Conservation (phyloP, 2,113 vertebrate genomes). For the Apteryx mantelli region DNA sequence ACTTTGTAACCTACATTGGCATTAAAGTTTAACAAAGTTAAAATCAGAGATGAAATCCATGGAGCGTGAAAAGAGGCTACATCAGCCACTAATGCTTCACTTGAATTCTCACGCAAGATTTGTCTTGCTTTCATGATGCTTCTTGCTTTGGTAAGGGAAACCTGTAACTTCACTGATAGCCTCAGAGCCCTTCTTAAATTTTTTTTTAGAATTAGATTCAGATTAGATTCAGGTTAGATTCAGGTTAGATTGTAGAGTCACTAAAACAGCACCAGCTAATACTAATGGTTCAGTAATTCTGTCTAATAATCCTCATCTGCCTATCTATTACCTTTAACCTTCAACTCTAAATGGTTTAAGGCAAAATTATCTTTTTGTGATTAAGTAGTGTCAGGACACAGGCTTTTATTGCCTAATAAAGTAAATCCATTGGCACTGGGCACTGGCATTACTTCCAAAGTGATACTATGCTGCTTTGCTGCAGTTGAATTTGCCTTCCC, state of each 20-base stretch:
- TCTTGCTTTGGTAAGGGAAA: constrained; percentile 2
- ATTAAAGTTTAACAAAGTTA: constrained; percentile 38
- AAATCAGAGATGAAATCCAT: neutral
- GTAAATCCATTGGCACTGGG: neutral
- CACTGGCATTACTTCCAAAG: neutral
- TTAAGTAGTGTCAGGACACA: neutral
- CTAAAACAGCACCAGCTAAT: neutral
- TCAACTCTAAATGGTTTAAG: neutral
- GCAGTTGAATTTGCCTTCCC: neutral
- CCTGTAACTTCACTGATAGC: neutral
- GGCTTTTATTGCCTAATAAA: neutral
- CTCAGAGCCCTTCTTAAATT: neutral
- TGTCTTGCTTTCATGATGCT: neutral
- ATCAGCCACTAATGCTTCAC: neutral
- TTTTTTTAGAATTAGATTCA: neutral
- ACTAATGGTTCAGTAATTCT: neutral
- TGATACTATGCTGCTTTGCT: neutral
- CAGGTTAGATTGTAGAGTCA: neutral
- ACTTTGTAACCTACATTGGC: neutral
- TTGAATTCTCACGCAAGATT: neutral
- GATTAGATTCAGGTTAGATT: neutral
- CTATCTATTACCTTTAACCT: neutral
- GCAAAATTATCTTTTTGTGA: neutral
- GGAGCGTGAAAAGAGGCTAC: neutral
- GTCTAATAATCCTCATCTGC: neutral